Evolutionary conservation across 2,113 vertebrate species (phyloP).

Genomic region (Rhinogobius similis): DNA sequence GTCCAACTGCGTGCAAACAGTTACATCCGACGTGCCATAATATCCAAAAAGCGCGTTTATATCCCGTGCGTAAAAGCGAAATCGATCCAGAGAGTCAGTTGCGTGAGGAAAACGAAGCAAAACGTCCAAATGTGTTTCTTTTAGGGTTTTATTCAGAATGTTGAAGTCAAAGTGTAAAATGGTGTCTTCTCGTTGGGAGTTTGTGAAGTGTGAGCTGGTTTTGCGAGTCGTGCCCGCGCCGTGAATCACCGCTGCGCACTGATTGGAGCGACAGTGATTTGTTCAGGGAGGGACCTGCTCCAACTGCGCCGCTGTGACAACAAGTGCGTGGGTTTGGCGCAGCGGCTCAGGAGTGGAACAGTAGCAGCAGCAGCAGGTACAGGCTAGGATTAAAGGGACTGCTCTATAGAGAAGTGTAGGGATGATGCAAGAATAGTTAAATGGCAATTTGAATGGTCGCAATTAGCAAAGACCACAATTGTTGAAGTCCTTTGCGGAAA

Average conservation of each 20-base stretch:
- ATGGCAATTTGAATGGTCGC: too few species aligned
- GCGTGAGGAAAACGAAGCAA: not conserved
- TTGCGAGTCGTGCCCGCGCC: conserved; percentile 16
- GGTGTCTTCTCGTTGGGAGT: conserved; percentile 10
- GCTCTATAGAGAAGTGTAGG: too few species aligned
- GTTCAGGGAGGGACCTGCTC: conserved; percentile 17
- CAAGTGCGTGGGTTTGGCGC: not conserved
- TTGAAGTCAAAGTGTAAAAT: not conserved
- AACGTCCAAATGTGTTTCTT: not conserved
- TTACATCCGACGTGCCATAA: conserved; percentile 13
- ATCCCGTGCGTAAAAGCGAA: rapidly evolving
- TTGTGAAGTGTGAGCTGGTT: conserved; percentile 1
- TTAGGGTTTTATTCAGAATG: not conserved
- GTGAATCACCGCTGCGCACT: conserved; percentile 46
- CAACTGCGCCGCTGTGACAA: not conserved
- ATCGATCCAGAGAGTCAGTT: conserved; percentile 1
- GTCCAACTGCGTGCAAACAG: not conserved
- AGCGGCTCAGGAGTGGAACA: not conserved
- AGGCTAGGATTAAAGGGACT: not conserved
- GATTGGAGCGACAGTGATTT: conserved; percentile 65
- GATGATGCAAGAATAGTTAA: too few species aligned
- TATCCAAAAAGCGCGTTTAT: not conserved
- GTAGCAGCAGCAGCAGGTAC: not conserved
- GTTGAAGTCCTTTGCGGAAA: too few species aligned
- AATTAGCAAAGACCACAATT: too few species aligned